Evolutionary conservation across 2,797 vertebrate genomes (phyloP), one percentile per base, ranked within the genome.

Genomic region (Holocentrus rufus): DNA sequence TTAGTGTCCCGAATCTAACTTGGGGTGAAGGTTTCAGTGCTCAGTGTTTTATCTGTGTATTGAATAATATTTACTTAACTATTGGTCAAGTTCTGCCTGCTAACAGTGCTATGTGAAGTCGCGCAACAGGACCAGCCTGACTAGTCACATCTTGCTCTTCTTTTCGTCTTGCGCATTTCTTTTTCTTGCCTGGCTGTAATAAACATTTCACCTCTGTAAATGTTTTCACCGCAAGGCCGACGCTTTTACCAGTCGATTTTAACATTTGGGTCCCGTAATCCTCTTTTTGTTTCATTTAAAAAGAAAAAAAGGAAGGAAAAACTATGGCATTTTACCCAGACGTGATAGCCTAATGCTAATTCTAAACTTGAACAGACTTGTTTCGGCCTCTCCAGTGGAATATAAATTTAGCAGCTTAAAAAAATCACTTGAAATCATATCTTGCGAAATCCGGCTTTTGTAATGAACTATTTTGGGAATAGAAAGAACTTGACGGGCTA

Each of bases 311-410:
- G 13, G 9, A 36, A 34, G 18, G 18, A 2, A 39, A 58, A 22
- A 39, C 58, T 22, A 15, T 10, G 36, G 36, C 36, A 13, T 39
- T 39, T 23, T 31, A 30, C 9, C 7, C 22, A 15, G 31, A 54
- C 57, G n/a, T 23, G 44, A 20, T 60, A 57, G 44, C 3, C 65
- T 30, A 15, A 22, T 39, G 14, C 64, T 20, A 5, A 65, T 61
- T 57, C 11, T 69, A 13, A 86, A 85, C 76, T 88, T 89, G 75
- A 64, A 20, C 59, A 44, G 75, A 80, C 77, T 83, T 81, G 76
- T 20, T 42, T 54, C 62, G 79, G 76, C 80, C 83, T 82, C 79
- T 71, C 73, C 50, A 34, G 17, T 15, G 60, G 9, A n/a, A 44
- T 9, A 1, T 13, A 23, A 81, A 69, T 84, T 81, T 54, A 77